Conservation (phyloP, 2,888 invertebrate genomes). For the Heliconius ethilla region DNA sequence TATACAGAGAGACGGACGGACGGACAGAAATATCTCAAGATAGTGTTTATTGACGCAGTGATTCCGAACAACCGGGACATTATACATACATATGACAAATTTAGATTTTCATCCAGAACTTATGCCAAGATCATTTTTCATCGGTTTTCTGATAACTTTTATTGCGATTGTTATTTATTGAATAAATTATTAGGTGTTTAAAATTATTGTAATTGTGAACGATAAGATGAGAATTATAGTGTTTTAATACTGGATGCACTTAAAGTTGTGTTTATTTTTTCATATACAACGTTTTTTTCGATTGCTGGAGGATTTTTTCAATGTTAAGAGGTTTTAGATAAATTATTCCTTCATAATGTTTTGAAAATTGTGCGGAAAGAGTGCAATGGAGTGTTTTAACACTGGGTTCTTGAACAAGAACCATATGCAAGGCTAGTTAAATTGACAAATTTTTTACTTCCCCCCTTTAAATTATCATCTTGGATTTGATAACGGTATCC, state of each 20-base stretch:
- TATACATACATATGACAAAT: constrained; percentile 62
- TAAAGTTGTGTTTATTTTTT: background rate
- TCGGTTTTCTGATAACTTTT: constrained; percentile 41
- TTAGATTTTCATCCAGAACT: constrained; percentile 59
- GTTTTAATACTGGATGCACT: background rate
- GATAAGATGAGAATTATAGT: background rate
- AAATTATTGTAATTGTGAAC: constrained; percentile 15
- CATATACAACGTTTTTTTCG: no score
- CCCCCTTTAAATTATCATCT: no score
- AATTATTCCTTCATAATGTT: background rate
- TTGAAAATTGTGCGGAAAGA: background rate
- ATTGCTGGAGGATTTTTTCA: no score
- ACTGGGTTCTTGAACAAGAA: no score
- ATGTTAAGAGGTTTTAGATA: no score
- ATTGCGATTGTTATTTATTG: constrained; percentile 37
- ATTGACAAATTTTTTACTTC: no score
- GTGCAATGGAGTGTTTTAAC: background rate
- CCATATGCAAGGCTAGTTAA: no score
- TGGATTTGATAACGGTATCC: no score
- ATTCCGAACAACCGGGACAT: constrained; percentile 58
- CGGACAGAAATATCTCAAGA: constrained; percentile 70
- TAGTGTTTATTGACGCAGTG: constrained; percentile 71
- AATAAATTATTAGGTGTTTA: constrained; percentile 29
- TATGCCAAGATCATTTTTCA: constrained; percentile 40
- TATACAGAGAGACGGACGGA: constrained; percentile 63